phyloP scores from a whole-genome alignment of 1,140 invertebrate species.

The Brevipalpus yothersi region DNA sequence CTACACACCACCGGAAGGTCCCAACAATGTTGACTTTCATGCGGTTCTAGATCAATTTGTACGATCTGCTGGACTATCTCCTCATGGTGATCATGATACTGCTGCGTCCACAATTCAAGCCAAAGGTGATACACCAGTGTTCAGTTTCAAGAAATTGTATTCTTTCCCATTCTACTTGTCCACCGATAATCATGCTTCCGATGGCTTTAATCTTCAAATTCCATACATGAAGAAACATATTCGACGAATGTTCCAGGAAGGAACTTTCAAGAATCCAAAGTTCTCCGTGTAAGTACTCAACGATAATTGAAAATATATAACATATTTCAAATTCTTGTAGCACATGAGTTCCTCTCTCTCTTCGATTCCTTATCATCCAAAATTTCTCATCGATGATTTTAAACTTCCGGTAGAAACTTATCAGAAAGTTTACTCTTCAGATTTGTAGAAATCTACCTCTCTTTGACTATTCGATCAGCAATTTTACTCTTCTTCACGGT shows the following conservation, averaged over 20 bases:
- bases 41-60: constrained; percentile 9
- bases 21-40: constrained; percentile 7
- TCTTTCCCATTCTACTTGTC: constrained; percentile 6
- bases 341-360: not conserved
- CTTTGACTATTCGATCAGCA: too few species aligned
- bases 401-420: not conserved
- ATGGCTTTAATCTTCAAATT: constrained; percentile 1
- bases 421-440: not conserved
- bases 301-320: not conserved
- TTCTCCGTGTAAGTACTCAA: not conserved
- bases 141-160: constrained; percentile 5
- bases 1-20: not conserved
- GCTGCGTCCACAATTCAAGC: constrained; percentile 1
- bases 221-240: constrained; percentile 6
- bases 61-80: constrained; percentile 8
- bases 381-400: not conserved
- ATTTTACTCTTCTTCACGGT: too few species aligned
- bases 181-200: not conserved
- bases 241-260: not conserved
- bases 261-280: not conserved
- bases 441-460: not conserved
- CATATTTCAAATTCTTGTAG: not conserved
- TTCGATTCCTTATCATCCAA: too few species aligned
- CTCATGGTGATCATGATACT: constrained; percentile 11
- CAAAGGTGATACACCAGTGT: constrained; percentile 5